These are phyloP conservation scores for Melitaea athalia DNA, from an alignment of 2,888 invertebrate genomes.

Conservation along the genomic window DNA sequence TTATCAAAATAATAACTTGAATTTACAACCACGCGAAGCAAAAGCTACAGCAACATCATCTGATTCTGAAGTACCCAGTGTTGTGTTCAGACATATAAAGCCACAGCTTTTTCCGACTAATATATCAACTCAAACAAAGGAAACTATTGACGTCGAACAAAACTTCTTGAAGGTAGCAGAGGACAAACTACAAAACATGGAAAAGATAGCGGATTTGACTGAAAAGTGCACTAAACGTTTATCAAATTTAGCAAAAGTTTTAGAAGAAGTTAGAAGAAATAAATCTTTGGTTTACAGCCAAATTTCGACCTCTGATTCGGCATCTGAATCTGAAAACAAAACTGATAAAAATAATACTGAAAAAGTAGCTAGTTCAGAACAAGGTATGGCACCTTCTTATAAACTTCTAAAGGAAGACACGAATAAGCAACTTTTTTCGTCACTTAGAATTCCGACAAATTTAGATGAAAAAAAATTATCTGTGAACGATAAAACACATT, in stretches of 20 bases:
- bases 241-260: conserved; percentile 71
- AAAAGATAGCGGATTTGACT: conserved; percentile 75
- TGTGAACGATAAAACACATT: conserved; percentile 44
- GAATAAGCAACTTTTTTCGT: conserved; percentile 27
- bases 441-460: conserved; percentile 13
- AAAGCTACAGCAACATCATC: conserved; percentile 44
- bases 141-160: conserved; percentile 56
- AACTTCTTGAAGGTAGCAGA: conserved; percentile 69
- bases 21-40: conserved; percentile 39
- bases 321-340: conserved; percentile 63
- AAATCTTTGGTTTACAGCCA: conserved; percentile 71
- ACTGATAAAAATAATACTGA: conserved; percentile 49
- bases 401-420: conserved; percentile 18
- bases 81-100: conserved; percentile 21
- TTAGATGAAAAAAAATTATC: conserved; percentile 30
- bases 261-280: conserved; percentile 75
- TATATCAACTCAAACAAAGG: conserved; percentile 66
- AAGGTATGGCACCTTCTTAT: not conserved
- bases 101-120: conserved; percentile 45
- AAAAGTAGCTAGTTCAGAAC: conserved; percentile 29
- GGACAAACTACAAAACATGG: conserved; percentile 75
- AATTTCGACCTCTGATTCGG: conserved; percentile 63
- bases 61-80: conserved; percentile 47
- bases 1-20: conserved; percentile 15
- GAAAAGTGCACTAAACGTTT: conserved; percentile 76